A percentile compares a stretch with the other conserved stretches of the same genome.
Evolutionary conservation across 2,113 vertebrate genomes (phyloP).

Genomic region (Pangasianodon hypophthalmus): DNA sequence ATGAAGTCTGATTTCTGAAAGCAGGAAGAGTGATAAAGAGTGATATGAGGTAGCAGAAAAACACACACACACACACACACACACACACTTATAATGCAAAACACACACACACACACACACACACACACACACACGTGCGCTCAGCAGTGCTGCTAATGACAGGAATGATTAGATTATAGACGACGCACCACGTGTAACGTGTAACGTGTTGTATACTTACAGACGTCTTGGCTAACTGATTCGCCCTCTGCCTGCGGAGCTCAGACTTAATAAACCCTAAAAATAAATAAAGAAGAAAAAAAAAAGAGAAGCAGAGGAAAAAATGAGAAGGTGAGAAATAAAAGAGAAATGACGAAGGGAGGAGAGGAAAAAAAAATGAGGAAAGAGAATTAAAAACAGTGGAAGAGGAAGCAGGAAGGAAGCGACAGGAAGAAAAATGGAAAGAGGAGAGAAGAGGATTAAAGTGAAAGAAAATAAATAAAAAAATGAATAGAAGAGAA

Average conservation of each 20-base stretch:
- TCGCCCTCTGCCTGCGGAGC: constrained; percentile 52
- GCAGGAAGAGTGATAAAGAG: neutral
- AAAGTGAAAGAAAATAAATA: neutral
- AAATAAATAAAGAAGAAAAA: constrained; percentile 15
- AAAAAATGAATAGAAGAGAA: too few species aligned
- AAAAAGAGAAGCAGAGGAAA: neutral
- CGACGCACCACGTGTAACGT: neutral
- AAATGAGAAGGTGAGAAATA: neutral
- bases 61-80: neutral
- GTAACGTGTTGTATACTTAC: constrained; percentile 36
- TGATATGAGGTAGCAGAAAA: neutral
- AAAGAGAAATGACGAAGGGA: neutral
- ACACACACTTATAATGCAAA: too few species aligned
- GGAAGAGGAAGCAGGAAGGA: too few species aligned
- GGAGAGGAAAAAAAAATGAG: neutral
- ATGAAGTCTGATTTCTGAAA: neutral
- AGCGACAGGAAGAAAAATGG: too few species aligned
- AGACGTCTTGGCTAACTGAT: constrained; percentile 33
- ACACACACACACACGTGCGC: neutral
- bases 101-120: neutral
- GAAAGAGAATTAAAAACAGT: neutral
- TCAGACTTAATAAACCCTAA: constrained; percentile 50
- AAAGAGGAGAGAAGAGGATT: neutral
- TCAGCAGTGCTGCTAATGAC: neutral
- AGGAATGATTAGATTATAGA: neutral